Conservation (phyloP, 1,140 invertebrate species). For the Delia radicum region DNA sequence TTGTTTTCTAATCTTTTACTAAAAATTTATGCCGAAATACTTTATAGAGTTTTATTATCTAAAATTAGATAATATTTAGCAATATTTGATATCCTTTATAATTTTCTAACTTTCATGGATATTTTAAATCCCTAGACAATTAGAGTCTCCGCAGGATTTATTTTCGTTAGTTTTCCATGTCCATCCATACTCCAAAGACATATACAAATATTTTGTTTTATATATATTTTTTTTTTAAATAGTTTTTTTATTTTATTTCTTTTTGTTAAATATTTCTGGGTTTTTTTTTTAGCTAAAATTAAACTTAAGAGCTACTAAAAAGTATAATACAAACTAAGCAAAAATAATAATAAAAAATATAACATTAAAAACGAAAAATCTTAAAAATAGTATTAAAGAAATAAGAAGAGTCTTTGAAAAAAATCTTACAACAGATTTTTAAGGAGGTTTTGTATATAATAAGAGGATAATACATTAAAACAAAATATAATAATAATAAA, state of each 20-base stretch:
- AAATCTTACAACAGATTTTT: conserved; percentile 32
- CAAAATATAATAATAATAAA: background rate
- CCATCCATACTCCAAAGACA: background rate
- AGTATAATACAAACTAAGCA: background rate
- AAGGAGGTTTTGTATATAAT: conserved; percentile 41
- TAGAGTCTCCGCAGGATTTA: conserved; percentile 48
- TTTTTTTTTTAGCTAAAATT: background rate
- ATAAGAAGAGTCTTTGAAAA: conserved; percentile 31
- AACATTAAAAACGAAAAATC: conserved; percentile 7
- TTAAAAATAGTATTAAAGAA: background rate
- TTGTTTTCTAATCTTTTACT: too few relatives aligned
- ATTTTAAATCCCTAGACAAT: conserved; percentile 46
- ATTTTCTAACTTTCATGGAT: background rate
- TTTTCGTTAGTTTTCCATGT: background rate
- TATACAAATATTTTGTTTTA: background rate
- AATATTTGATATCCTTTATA: too few relatives aligned
- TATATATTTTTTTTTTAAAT: background rate
- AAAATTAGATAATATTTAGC: too few relatives aligned
- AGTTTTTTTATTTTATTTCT: background rate
- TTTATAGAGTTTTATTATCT: too few relatives aligned
- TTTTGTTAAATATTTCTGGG: background rate
- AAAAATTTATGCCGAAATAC: too few relatives aligned
- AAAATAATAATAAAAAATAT: background rate
- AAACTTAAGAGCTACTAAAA: too few relatives aligned
- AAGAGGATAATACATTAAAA: conserved; percentile 2